Percentiles rank a stretch among this genome's conserved stretches.
These are phyloP conservation scores for Hermaeophaga mercurialis DNA, from an alignment of 2,888 invertebrate species.

Conservation along the genomic window DNA sequence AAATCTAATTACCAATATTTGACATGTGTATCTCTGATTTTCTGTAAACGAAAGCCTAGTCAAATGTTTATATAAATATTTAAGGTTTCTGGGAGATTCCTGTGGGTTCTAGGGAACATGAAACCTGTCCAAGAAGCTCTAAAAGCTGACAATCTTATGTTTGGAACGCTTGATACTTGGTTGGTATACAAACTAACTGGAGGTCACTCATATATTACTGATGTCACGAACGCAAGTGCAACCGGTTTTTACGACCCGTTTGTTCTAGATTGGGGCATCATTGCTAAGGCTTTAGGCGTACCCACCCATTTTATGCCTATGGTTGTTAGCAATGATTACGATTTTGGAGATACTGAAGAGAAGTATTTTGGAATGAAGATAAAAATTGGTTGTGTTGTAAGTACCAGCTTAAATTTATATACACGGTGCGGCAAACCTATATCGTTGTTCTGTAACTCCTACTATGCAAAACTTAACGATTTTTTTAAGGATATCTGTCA, in stretches of 20 bases:
- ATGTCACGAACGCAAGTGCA: conserved; percentile 88
- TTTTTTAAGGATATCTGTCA: too few relatives aligned
- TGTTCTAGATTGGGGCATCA: conserved; percentile 80
- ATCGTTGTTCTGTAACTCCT: too few relatives aligned
- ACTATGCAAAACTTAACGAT: too few relatives aligned
- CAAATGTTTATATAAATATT: too few relatives aligned
- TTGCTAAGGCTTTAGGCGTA: conserved; percentile 75
- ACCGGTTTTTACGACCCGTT: conserved; percentile 96
- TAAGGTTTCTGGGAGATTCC: conserved; percentile 64
- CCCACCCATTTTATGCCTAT: conserved; percentile 77
- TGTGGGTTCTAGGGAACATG: conserved; percentile 79
- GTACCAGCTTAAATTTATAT: conserved; percentile 45
- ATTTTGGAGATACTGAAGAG: conserved; percentile 72
- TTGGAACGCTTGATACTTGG: conserved; percentile 94
- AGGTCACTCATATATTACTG: conserved; percentile 74
- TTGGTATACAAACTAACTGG: conserved; percentile 80
- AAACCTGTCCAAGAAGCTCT: conserved; percentile 70
- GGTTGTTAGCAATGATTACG: conserved; percentile 76
- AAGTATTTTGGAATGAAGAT: conserved; percentile 77
- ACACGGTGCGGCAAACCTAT: too few relatives aligned
- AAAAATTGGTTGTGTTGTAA: conserved; percentile 78
- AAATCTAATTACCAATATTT: too few relatives aligned
- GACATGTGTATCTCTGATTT: too few relatives aligned
- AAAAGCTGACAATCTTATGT: conserved; percentile 69
- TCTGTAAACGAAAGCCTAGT: too few relatives aligned